Conservation (phyloP, 1,140 invertebrate species). For the Acromyrmex echinatior region DNA sequence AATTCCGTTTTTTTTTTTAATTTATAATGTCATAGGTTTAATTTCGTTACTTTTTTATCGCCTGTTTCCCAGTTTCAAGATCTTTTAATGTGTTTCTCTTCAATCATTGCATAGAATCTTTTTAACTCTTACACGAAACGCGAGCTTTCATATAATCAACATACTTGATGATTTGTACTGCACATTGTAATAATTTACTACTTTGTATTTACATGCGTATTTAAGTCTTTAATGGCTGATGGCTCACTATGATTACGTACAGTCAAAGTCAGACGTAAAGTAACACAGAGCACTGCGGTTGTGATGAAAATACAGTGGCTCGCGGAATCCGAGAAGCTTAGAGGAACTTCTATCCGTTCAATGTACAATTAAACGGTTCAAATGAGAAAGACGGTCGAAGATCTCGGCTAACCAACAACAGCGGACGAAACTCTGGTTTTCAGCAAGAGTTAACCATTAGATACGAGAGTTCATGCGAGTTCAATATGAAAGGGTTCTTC, state of each 20-base stretch:
- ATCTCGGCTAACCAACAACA: conserved; percentile 42
- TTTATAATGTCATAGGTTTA: background rate
- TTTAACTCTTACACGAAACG: background rate
- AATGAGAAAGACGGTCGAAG: conserved; percentile 34
- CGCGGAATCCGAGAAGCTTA: conserved; percentile 23
- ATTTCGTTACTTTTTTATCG: background rate
- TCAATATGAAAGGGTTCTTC: conserved; percentile 48
- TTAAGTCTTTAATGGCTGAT: background rate
- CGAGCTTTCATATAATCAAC: background rate
- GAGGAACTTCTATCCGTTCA: background rate
- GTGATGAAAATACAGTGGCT: conserved; percentile 44
- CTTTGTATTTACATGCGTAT: background rate
- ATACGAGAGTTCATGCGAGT: conserved; percentile 21
- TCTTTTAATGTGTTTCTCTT: background rate
- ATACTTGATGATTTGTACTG: background rate
- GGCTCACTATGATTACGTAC: background rate
- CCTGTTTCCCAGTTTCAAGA: too few species aligned
- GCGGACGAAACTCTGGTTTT: conserved; percentile 43
- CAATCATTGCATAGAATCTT: background rate
- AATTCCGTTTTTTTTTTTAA: background rate
- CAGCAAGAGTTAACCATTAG: conserved; percentile 33
- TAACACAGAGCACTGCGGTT: background rate
- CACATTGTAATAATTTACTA: background rate
- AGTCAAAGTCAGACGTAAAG: background rate
- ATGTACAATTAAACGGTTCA: conserved; percentile 37